Base-by-base conservation (phyloP, 2,113 vertebrate genomes). In the Piaya cayana region DNA sequence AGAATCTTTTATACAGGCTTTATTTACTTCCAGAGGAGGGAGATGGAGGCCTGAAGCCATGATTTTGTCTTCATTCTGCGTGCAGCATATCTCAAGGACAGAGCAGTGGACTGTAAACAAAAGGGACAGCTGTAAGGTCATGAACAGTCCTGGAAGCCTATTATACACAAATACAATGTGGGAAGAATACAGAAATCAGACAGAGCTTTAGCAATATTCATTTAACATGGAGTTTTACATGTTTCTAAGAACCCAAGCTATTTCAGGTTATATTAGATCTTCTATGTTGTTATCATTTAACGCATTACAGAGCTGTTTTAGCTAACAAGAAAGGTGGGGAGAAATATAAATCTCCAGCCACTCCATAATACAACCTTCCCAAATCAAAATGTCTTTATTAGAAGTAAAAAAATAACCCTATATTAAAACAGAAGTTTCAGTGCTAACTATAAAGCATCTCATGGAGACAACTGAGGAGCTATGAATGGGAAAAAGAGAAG, bases 91-190 rank as follows among this genome's bases (percentile, higher is more conserved):
- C 91, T 96, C 95, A 96, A 96, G 96, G 96, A 97, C 96, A 96
- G 96, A 96, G 96, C 95, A 91, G 77, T 93, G 96, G 95, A 96
- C 93, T 96, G 95, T 96, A 96, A 96, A 95, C 93, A 95, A 97
- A 97, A 97, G 93, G 93, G 96, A 96, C 92, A 97, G 96, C 95
- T 96, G 92, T 96, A 96, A 96, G 96, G 95, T 97, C 96, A 94
- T 52, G 86, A 96, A 96, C 88, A 85, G 96, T 96, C 91, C 95
- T 95, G 86, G 96, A 96, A 97, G 96, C 92, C 93, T 92, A 84
- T 96, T 96, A 94, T 91, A 85, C 53, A 94, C 82, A 94, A 91
- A 82, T 62, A 94, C 84, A 91, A 85, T 82, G 70, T 74, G 83
- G 92, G 82, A 92, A 85, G 88, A 93, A 96, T 94, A 95, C 93